Conservation (phyloP, 2,888 invertebrate species). For the Pristionchus maxplancki region DNA sequence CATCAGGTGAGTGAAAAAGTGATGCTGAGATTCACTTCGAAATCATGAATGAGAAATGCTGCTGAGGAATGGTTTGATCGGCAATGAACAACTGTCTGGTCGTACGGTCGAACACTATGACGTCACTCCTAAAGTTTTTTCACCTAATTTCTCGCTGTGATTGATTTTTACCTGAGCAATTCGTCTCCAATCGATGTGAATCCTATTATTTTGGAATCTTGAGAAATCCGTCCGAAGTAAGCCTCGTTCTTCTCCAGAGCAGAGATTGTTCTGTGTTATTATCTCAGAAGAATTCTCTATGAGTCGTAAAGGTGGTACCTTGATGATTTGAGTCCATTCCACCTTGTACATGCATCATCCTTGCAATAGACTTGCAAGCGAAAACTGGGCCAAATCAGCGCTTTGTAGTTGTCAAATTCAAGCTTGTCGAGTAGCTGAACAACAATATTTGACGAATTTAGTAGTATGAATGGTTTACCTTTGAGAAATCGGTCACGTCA, state of each 20-base stretch:
- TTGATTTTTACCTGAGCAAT: background rate
- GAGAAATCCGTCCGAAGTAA: background rate
- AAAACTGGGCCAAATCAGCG: constrained; percentile 31
- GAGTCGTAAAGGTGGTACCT: too few species aligned
- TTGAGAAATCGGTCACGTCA: background rate
- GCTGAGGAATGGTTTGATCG: background rate
- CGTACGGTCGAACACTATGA: background rate
- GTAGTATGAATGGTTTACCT: background rate
- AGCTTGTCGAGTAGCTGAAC: constrained; percentile 15
- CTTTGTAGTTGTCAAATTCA: background rate
- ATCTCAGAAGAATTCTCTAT: background rate
- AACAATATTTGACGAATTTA: background rate
- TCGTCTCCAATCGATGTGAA: constrained; percentile 49
- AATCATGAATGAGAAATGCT: constrained; percentile 37
- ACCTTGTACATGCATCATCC: background rate
- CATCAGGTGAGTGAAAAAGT: background rate
- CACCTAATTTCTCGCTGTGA: background rate
- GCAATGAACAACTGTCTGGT: background rate
- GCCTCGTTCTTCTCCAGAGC: background rate
- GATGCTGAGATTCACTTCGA: background rate
- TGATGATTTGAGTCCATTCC: background rate
- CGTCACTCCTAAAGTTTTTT: background rate
- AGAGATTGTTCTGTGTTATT: background rate
- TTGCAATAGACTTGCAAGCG: constrained; percentile 32
- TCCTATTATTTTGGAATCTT: background rate